Evolutionary conservation across 2,113 vertebrate genomes (phyloP), one percentile per base, ranked within the genome.

Genomic region (Eretmochelys imbricata): DNA sequence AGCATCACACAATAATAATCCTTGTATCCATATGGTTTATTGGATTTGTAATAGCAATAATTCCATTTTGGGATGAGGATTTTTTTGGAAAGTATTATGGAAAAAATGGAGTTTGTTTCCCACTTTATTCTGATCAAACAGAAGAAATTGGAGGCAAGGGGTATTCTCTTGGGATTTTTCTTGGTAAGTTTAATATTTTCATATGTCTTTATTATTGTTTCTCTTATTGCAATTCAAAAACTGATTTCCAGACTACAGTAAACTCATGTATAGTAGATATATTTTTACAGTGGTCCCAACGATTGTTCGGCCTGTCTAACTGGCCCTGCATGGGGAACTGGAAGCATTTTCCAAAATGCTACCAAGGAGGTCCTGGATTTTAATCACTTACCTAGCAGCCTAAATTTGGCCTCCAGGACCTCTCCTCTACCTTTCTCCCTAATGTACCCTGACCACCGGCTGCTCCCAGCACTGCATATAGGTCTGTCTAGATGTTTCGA

Each of bases 11-110:
- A 1, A 94, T 97, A 35, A 69, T 97, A 87, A 91, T 98, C 48
- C 97, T 99, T 91, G 88, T 86, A 59, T 94, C 97, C 49, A 98
- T 99, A 94, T 99, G 99, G 99, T 84, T 98, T 12, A 88, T 98
- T 91, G 99, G 98, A 42, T 98, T 99, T 91, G 91, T 98, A 48
- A 99, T 99, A 31, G 98, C 99, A 4, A 96, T 95, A 11, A 96
- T 99, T 82, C 98, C 99, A 7, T 98, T 99, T 46, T 98, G 98
- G 95, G 98, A 98, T 10, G 97, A 99, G 54, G 98, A 98, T 0
- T 91, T 98, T 91, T 99, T 99, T 95, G 98, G 99, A 91, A 99
- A 99, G 90, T 99, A 99, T 97, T 99, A 99, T 25, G 98, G 99
- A 50, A 98, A 98, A 89, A 99, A 99, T 62, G 98, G 99, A 14